Conservation (phyloP, 2,888 invertebrate genomes). For the Thereva unica region DNA sequence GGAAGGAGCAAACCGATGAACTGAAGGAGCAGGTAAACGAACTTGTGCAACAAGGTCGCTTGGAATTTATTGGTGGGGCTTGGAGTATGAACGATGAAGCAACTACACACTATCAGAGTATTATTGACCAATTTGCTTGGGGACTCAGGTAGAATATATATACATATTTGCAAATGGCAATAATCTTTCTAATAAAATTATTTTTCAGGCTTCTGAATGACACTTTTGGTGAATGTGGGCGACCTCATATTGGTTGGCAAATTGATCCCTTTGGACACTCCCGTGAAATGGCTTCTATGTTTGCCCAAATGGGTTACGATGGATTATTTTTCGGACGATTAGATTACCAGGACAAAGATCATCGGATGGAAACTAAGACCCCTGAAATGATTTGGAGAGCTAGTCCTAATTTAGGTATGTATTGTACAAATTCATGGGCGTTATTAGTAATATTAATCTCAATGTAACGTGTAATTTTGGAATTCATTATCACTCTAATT, state of each 20-base stretch:
- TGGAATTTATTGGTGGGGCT: constrained; percentile 78
- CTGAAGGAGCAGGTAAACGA: constrained; percentile 65
- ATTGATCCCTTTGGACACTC: constrained; percentile 89
- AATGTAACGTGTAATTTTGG: not conserved
- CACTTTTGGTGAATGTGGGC: constrained; percentile 73
- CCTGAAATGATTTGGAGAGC: constrained; percentile 87
- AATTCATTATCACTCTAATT: too few species aligned
- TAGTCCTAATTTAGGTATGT: constrained; percentile 69
- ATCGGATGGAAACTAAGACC: constrained; percentile 63
- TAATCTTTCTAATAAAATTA: not conserved
- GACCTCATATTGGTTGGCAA: constrained; percentile 81
- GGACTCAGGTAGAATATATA: constrained; percentile 63
- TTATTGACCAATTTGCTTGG: constrained; percentile 73
- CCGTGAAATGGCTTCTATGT: constrained; percentile 79
- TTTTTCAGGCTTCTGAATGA: constrained; percentile 66
- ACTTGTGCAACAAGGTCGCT: constrained; percentile 72
- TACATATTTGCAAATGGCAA: not conserved
- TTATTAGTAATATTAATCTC: not conserved
- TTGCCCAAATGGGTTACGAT: constrained; percentile 85
- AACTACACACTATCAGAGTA: constrained; percentile 69
- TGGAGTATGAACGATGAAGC: constrained; percentile 88
- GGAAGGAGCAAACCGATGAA: constrained; percentile 68
- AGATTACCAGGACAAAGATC: constrained; percentile 80
- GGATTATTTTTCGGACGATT: constrained; percentile 84
- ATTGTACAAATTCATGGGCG: not conserved